phyloP scores from a whole-genome alignment of 1,140 invertebrate genomes.

The Ceratoteleas bidentatus region DNA sequence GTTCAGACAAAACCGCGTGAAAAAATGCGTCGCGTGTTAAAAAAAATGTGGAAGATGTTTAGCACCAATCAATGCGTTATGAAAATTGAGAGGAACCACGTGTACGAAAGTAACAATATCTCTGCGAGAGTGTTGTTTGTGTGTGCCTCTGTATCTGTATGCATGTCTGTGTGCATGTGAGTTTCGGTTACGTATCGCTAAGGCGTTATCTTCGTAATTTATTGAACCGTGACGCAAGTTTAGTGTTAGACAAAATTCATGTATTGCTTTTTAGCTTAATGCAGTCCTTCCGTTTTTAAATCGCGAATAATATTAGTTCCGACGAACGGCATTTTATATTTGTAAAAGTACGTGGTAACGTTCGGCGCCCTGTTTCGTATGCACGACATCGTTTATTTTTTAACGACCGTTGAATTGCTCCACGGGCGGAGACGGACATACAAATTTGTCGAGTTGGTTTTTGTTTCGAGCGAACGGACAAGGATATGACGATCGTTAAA shows the following conservation, averaged over 20 bases:
- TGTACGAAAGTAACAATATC: constrained; percentile 42
- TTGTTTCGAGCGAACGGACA: constrained; percentile 58
- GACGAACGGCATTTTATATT: constrained; percentile 46
- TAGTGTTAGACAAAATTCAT: constrained; percentile 61
- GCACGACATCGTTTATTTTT: constrained; percentile 49
- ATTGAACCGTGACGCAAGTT: constrained; percentile 47
- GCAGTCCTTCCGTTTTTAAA: constrained; percentile 49
- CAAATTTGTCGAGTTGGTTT: constrained; percentile 46
- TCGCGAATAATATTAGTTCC: constrained; percentile 47
- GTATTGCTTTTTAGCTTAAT: constrained; percentile 70
- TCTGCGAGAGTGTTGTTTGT: no score
- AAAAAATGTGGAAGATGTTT: constrained; percentile 17
- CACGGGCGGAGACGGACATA: constrained; percentile 54
- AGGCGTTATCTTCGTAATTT: constrained; percentile 68
- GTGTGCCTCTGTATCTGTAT: constrained; percentile 12
- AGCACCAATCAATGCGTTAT: constrained; percentile 55
- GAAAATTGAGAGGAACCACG: constrained; percentile 33
- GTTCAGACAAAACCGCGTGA: constrained; percentile 29
- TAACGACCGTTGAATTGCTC: constrained; percentile 60
- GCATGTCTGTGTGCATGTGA: constrained; percentile 41
- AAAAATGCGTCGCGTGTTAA: constrained; percentile 42
- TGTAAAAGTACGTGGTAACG: constrained; percentile 44
- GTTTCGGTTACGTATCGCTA: constrained; percentile 68
- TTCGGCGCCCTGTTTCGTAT: constrained; percentile 54
- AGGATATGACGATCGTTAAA: constrained; percentile 67